Conservation (phyloP, 2,888 invertebrate genomes). For the Agrypnus murinus region DNA sequence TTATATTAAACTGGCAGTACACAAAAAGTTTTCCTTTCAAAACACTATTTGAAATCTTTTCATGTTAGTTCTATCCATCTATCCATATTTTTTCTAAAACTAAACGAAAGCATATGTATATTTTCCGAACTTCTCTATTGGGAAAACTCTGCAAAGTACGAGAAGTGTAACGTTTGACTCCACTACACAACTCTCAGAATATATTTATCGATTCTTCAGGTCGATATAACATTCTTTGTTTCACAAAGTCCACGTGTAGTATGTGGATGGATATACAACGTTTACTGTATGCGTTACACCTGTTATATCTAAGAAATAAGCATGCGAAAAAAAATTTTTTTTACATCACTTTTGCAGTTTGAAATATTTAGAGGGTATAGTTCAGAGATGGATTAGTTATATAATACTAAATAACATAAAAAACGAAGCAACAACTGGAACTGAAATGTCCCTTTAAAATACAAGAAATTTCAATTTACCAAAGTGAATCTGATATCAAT, state of each 20-base stretch:
- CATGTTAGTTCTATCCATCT: too few relatives aligned
- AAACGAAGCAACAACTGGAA: background rate
- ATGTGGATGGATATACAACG: background rate
- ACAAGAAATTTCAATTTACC: slow-evolving; percentile 60
- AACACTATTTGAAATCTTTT: too few relatives aligned
- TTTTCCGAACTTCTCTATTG: slow-evolving; percentile 38
- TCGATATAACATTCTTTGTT: slow-evolving; percentile 42
- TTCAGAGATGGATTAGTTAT: too few relatives aligned
- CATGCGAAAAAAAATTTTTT: too few relatives aligned
- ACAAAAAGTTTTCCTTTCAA: too few relatives aligned
- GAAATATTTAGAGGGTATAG: too few relatives aligned
- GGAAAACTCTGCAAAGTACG: slow-evolving; percentile 38
- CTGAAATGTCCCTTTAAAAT: slow-evolving; percentile 8
- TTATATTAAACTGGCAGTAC: too few relatives aligned
- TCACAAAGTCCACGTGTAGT: slow-evolving; percentile 29
- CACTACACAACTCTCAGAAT: slow-evolving; percentile 38
- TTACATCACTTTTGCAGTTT: too few relatives aligned
- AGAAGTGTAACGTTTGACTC: slow-evolving; percentile 27
- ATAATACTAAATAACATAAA: too few relatives aligned
- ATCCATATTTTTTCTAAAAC: background rate
- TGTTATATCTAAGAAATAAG: too few relatives aligned
- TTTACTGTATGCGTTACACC: too few relatives aligned
- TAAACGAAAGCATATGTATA: slow-evolving; percentile 35
- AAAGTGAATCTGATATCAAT: slow-evolving; percentile 59
- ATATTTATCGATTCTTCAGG: slow-evolving; percentile 37